These are phyloP conservation scores for Tupiocoris notatus DNA, from an alignment of 2,888 invertebrate species.

Conservation along the genomic window DNA sequence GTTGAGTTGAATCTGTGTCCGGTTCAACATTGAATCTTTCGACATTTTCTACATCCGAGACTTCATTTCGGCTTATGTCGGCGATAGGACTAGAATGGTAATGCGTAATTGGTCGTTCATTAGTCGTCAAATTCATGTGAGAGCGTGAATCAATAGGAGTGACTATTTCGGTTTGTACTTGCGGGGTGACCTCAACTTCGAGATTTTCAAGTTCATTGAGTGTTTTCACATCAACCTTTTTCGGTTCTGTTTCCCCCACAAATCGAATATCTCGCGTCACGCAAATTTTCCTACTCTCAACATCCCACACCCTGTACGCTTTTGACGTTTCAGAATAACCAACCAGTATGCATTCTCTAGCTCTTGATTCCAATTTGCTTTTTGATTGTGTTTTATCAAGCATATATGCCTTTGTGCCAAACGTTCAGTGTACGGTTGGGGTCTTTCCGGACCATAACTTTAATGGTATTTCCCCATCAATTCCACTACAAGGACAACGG, in stretches of 20 bases:
- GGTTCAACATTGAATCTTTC: no score
- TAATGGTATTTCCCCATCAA: neutral
- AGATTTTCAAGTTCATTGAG: neutral
- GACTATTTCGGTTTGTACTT: no score
- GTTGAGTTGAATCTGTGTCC: no score
- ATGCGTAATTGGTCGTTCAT: no score
- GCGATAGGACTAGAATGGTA: no score
- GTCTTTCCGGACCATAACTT: neutral
- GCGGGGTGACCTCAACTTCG: no score
- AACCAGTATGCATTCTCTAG: neutral
- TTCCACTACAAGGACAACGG: neutral
- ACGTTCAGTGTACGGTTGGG: neutral
- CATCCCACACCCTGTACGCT: neutral
- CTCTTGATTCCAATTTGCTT: neutral
- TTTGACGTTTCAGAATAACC: no score
- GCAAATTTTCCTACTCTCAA: neutral
- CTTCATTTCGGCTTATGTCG: no score
- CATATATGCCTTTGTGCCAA: no score
- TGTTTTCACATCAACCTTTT: neutral
- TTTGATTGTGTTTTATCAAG: neutral
- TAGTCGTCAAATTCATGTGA: no score
- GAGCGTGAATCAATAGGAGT: no score
- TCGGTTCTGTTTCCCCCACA: neutral
- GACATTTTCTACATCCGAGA: no score
- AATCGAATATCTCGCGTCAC: neutral